A percentile compares a stretch with the other conserved stretches of the same genome.
Evolutionary conservation across 1,140 invertebrate species (phyloP).

Genomic region (Carposina sasakii): DNA sequence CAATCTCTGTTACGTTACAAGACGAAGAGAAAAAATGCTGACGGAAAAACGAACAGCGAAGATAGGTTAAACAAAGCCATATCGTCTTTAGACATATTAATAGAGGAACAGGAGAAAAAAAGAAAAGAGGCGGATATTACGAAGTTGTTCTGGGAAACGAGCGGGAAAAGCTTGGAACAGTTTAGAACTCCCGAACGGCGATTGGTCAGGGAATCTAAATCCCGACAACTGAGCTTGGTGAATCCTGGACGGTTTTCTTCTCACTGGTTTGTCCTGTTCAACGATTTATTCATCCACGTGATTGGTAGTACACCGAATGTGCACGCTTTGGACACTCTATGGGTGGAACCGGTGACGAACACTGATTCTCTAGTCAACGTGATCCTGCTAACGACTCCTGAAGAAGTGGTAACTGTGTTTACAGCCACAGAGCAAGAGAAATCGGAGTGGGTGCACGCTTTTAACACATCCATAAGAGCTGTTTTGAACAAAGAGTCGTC

Average conservation of each 20-base stretch:
- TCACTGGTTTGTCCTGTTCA: constrained; percentile 85
- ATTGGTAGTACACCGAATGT: constrained; percentile 75
- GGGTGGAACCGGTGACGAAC: constrained; percentile 79
- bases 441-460: constrained; percentile 83
- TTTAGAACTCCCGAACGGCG: constrained; percentile 80
- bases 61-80: constrained; percentile 65
- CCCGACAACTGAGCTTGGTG: constrained; percentile 78
- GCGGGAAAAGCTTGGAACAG: constrained; percentile 78
- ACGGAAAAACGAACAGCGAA: constrained; percentile 50
- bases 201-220: constrained; percentile 84
- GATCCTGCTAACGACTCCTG: constrained; percentile 82
- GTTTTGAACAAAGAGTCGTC: constrained; percentile 70
- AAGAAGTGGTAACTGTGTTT: constrained; percentile 81
- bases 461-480: constrained; percentile 78
- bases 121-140: constrained; percentile 80
- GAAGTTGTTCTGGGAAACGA: constrained; percentile 83
- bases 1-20: constrained; percentile 64
- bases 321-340: constrained; percentile 82
- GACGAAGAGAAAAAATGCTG: constrained; percentile 50
- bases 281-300: constrained; percentile 82
- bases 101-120: constrained; percentile 76
- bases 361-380: constrained; percentile 74
- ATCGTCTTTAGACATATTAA: constrained; percentile 76
- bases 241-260: constrained; percentile 79
- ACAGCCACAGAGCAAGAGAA: constrained; percentile 80